Evolutionary conservation across 1,140 invertebrate genomes (phyloP), one percentile per base, ranked within the genome.

Genomic region (Babylonia areolata): DNA sequence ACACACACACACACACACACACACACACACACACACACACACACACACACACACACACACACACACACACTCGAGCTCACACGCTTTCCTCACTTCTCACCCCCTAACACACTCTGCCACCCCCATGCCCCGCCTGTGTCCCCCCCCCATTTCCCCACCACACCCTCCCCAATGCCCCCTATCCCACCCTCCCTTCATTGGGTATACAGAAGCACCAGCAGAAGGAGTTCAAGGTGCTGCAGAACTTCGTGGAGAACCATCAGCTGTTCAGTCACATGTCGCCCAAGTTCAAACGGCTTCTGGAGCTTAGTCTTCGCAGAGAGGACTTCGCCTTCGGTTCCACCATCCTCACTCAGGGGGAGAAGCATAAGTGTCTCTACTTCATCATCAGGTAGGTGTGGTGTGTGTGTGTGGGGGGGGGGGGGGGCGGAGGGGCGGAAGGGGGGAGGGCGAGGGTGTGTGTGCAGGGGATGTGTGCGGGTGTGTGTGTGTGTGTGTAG

Each of bases 201-300:
- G 31, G n/a, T 54, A 33, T 58, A 0, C 79, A 94, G 93, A 86
- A 77, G 6, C 87, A 90, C 2, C 90, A 93, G 80, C 89, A 93
- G 87, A 86, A 87, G 28, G 91, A 92, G 81, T 93, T 93, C 84
- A 87, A 77, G 15, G 89, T 91, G 58, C 90, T 91, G 12, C 81
- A 87, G 31, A 79, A 87, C 3, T 94, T 94, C 77, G 90, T 94
- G 23, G 88, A 92, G 1, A 86, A 46, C n/a, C 91, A 92, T 86
- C 90, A 92, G 9, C 91, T 93, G 58, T 94, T 94, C 86, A 78
- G 86, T 1, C 87, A 92, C 73, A 91, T 92, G 93, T 88, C 89
- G 3, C 71, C 86, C 6, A 91, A 91, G 73, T 90, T 93, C 31
- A 92, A 93, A 79, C 92, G 92, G 37, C 87, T 94, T 0, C 79